phyloP scores from a whole-genome alignment of 2,797 vertebrate genomes.

The Halcyon smyrnensis region DNA sequence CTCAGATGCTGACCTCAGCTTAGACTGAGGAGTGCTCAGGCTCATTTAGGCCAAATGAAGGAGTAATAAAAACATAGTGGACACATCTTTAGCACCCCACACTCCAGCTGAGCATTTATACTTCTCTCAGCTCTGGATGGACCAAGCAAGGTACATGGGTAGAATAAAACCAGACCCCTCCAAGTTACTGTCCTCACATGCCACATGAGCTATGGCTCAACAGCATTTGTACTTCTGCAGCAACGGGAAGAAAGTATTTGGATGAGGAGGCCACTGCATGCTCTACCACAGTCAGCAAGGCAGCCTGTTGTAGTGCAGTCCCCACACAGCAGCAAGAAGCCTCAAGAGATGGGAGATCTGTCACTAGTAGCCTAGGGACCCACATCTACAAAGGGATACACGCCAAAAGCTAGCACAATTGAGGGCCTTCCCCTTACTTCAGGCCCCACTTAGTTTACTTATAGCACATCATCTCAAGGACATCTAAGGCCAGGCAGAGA shows the following conservation, averaged over 20 bases:
- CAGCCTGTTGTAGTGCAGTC: background rate
- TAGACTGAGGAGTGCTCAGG: background rate
- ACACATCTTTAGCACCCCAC: background rate
- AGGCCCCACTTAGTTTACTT: background rate
- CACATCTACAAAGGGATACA: background rate
- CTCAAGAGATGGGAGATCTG: rapidly evolving
- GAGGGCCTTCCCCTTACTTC: background rate
- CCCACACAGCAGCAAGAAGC: background rate
- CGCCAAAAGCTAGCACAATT: background rate
- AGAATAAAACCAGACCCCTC: background rate
- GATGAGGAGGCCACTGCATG: background rate
- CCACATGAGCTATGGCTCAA: background rate
- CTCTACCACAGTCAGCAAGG: background rate
- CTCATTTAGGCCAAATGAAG: background rate
- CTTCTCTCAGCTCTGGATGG: background rate
- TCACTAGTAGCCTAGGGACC: background rate
- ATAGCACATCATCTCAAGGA: background rate
- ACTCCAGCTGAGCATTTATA: background rate
- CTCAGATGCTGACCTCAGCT: background rate
- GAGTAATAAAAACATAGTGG: background rate
- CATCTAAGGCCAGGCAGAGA: background rate
- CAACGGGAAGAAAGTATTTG: background rate
- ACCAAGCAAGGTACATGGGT: background rate
- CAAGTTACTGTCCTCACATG: rapidly evolving
- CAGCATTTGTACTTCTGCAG: background rate